Conservation (phyloP, 2,888 invertebrate genomes). For the Drosophila macrospina region DNA sequence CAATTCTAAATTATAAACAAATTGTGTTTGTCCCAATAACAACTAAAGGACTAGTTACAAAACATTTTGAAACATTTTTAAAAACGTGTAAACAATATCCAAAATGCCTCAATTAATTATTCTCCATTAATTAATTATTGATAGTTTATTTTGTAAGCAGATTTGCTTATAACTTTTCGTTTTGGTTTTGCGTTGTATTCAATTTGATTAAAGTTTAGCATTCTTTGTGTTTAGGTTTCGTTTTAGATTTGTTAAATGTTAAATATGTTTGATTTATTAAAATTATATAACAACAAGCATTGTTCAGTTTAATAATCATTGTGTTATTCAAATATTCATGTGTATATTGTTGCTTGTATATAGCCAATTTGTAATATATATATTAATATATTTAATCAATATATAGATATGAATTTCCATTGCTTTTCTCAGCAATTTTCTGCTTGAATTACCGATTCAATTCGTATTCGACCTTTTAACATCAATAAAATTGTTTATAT, state of each 20-base stretch:
- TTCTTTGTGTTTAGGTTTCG: conserved; percentile 45
- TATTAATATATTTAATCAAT: conserved; percentile 37
- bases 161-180: conserved; percentile 70
- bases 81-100: conserved; percentile 31
- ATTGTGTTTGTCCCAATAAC: conserved; percentile 27
- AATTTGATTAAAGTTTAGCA: conserved; percentile 57
- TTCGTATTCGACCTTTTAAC: conserved; percentile 59
- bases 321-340: conserved; percentile 44
- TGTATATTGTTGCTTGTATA: conserved; percentile 57
- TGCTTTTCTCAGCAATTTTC: conserved; percentile 51
- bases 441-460: conserved; percentile 23
- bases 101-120: conserved; percentile 26
- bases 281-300: conserved; percentile 77
- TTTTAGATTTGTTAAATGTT: conserved; percentile 28
- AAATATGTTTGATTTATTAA: conserved; percentile 49
- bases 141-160: conserved; percentile 69
- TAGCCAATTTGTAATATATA: conserved; percentile 63
- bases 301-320: conserved; percentile 49
- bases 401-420: conserved; percentile 70
- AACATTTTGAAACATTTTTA: conserved; percentile 19
- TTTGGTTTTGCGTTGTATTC: conserved; percentile 59
- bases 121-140: conserved; percentile 28
- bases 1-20: conserved; percentile 40
- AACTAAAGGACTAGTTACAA: conserved; percentile 67
- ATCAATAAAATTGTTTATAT: conserved; percentile 77